Evolutionary conservation across 2,797 vertebrate genomes (phyloP), one percentile per base, ranked within the genome.

Genomic region (Syngnathus rostellatus): DNA sequence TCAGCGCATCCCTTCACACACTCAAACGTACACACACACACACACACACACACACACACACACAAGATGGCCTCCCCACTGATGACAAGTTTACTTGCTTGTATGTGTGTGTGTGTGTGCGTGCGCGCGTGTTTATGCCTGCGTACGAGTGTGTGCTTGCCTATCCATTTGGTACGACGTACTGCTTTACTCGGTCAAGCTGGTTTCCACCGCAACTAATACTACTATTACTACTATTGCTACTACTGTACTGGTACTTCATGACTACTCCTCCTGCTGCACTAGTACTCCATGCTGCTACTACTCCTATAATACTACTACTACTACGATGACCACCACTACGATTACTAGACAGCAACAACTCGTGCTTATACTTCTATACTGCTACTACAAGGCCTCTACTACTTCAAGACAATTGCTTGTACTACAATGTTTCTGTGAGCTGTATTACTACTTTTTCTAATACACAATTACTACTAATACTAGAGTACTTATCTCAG

Each of bases 21-120:
- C 82, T 31, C 31, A 31, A 31, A 31, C 31, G 31, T 31, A 31
- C 3, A 83, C 75, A 86, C 62, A 82, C 68, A 77, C 72, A 70
- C 68, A 67, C 68, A 68, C 40, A 61, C 53, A 66, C 48, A 40
- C 55, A 54, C 68, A 64, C 38, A 41, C 17, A 54, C 38, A 41
- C 19, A 37, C 55, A 31, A 57, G 25, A 57, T 31, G 55, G 55
- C 31, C 55, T 37, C 55, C 25, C 55, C 5, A 17, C 37, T 1
- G 25, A 12, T 57, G 55, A 37, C 55, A 57, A 37, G 55, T 57
- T 57, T 1, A 57, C 25, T 17, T 14, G 14, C 25, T 57, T 9
- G 2, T 37, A 3, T 17, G 12, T 50, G n/a, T 51, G 50, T 51
- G 19, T 50, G 19, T 3, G 2, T 10, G 37, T 2, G 38, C 5